phyloP scores from a whole-genome alignment of 2,113 vertebrate species.

The Puffinus mauretanicus region DNA sequence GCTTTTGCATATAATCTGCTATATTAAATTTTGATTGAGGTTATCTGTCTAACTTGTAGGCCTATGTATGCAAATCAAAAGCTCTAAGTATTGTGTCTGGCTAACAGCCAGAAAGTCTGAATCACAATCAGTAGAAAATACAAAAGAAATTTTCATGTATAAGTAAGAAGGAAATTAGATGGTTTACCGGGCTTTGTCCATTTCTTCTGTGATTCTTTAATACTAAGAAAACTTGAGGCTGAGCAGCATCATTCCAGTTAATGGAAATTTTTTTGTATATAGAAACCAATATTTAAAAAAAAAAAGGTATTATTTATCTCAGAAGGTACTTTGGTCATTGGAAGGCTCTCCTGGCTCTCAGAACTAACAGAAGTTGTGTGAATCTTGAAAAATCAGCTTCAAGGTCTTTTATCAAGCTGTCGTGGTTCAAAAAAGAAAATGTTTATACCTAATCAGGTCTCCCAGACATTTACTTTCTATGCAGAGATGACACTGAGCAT shows the following conservation, averaged over 20 bases:
- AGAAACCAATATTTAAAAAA: neutral
- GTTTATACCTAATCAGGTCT: neutral
- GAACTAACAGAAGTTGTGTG: neutral
- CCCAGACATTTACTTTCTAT: neutral
- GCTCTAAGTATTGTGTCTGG: neutral
- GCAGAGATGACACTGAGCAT: neutral
- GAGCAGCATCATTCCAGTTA: neutral
- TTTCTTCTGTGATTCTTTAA: neutral
- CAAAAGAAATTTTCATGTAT: neutral
- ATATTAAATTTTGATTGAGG: neutral
- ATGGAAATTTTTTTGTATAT: neutral
- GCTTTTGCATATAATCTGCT: neutral
- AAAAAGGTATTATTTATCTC: neutral
- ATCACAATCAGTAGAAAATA: neutral
- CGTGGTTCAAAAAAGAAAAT: neutral
- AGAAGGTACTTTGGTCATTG: neutral
- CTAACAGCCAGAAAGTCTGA: constrained; percentile 29
- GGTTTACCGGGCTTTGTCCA: neutral
- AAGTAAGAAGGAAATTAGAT: neutral
- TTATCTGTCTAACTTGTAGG: constrained; percentile 6
- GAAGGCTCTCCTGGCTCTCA: neutral
- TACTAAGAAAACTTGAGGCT: neutral
- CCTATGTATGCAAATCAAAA: constrained; percentile 13
- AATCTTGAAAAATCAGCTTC: neutral
- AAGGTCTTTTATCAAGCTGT: neutral